Conservation (phyloP, 2,797 vertebrate species). For the Oreochromis mossambicus region DNA sequence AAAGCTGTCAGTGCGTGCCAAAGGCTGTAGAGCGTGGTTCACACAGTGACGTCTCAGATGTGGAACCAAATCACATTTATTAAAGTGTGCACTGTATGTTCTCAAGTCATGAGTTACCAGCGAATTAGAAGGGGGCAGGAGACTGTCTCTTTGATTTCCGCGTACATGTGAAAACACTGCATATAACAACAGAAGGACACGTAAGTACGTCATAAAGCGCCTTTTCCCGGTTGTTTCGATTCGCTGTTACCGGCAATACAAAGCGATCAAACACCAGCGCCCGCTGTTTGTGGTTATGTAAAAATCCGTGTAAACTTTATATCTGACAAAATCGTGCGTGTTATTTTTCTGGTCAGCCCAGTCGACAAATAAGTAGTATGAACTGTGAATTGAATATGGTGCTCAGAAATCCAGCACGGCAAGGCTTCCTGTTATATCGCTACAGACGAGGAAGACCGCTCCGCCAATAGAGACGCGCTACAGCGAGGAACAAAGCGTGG, state of each 20-base stretch:
- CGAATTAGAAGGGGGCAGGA: accelerated
- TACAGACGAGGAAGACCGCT: conserved; percentile 32
- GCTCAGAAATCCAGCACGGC: conserved; percentile 31
- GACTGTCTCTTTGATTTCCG: background rate
- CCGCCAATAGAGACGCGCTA: conserved; percentile 50
- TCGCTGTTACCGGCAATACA: accelerated
- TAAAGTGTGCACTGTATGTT: background rate
- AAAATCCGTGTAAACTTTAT: background rate
- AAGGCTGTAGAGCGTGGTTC: background rate
- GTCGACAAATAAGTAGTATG: background rate
- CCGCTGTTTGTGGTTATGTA: background rate
- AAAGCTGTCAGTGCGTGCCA: background rate
- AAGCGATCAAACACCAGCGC: background rate
- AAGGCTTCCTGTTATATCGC: background rate
- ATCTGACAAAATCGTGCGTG: accelerated
- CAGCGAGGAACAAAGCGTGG: conserved; percentile 1
- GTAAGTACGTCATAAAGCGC: background rate
- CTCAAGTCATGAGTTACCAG: accelerated
- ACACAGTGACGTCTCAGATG: background rate
- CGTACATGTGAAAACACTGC: background rate
- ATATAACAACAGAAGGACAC: background rate
- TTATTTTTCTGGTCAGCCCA: background rate
- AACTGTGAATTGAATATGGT: conserved; percentile 16
- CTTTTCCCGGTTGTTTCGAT: background rate
- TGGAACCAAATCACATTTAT: background rate